These are phyloP conservation scores for Hydrolagus colliei DNA, from an alignment of 2,797 vertebrate species.

Conservation along the genomic window DNA sequence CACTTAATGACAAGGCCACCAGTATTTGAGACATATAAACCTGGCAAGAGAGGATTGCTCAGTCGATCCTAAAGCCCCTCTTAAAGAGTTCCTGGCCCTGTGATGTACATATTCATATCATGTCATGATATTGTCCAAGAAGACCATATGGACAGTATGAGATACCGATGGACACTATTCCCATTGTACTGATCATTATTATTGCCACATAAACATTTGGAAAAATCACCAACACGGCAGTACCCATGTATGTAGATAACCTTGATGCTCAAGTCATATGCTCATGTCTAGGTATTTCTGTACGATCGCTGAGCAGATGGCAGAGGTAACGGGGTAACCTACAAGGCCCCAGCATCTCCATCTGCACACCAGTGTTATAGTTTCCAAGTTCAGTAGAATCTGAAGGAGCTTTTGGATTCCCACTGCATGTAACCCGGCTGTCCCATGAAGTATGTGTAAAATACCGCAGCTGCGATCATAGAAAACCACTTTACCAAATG, in stretches of 20 bases:
- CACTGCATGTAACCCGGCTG: constrained; percentile 77
- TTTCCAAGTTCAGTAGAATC: constrained; percentile 76
- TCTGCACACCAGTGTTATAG: constrained; percentile 87
- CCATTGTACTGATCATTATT: constrained; percentile 93
- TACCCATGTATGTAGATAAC: constrained; percentile 85
- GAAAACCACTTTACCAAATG: constrained; percentile 96
- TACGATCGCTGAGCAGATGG: constrained; percentile 84
- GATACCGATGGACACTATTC: constrained; percentile 88
- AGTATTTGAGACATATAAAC: constrained; percentile 96
- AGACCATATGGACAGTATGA: constrained; percentile 95
- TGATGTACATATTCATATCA: constrained; percentile 86
- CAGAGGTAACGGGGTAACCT: constrained; percentile 83
- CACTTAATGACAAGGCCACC: constrained; percentile 79
- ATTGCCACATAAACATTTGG: constrained; percentile 87
- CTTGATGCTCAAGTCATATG: constrained; percentile 84
- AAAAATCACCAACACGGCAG: constrained; percentile 84
- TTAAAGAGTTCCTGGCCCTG: constrained; percentile 78
- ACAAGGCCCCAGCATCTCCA: constrained; percentile 96
- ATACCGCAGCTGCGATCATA: constrained; percentile 81
- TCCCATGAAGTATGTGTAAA: constrained; percentile 98
- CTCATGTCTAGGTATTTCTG: constrained; percentile 94
- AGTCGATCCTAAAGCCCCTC: constrained; percentile 93
- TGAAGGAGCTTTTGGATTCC: constrained; percentile 77
- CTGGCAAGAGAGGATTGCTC: constrained; percentile 90
- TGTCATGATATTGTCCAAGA: constrained; percentile 91